Evolutionary conservation across 1,140 invertebrate genomes (phyloP), one percentile per base, ranked within the genome.

Genomic region (Ylistrum balloti): DNA sequence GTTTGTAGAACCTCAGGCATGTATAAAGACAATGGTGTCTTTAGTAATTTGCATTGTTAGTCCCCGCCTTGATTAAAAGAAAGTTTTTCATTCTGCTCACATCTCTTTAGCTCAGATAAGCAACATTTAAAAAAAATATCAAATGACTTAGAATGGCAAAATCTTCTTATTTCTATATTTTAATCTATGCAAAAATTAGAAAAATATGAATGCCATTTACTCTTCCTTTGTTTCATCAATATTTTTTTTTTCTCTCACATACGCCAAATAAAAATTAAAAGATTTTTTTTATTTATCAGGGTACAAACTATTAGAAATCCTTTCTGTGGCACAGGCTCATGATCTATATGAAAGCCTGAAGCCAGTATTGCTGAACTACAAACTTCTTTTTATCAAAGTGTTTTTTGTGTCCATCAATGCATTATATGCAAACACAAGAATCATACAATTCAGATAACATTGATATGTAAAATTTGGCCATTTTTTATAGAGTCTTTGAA

Each of bases 1-100:
- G 56, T 74, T 74, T 74, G 22, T 74, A 74, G 56, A 45, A 74
- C 56, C 56, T 74, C 56, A 74, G 56, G 56, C 56, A 74, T 74
- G 56, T 74, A 9, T n/a, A 74, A 45, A 45, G 41, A 45, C 41
- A 1, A 1, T 74, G 11, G n/a, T 74, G 56, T 74, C 56, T 74
- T 74, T 28, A 9, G 41, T 74, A 3, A 74, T 28, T n/a, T 74
- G 56, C 56, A n/a, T 74, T 74, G 56, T 74, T 74, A 74, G 56
- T 74, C 56, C 56, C 56, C 56, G 28, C 56, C 56, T 28, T 74
- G 41, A 45, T 45, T 13, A 17, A 17, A 45, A 9, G 17, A 45
- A 45, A 45, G 41, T 45, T 28, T 74, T 28, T 74, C 56, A 11
- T 74, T 28, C 56, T 45, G 41, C 41, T 45, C 41, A 45, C 0